Base-by-base conservation (phyloP, 2,888 invertebrate species). In the Cephus rjabovi region DNA sequence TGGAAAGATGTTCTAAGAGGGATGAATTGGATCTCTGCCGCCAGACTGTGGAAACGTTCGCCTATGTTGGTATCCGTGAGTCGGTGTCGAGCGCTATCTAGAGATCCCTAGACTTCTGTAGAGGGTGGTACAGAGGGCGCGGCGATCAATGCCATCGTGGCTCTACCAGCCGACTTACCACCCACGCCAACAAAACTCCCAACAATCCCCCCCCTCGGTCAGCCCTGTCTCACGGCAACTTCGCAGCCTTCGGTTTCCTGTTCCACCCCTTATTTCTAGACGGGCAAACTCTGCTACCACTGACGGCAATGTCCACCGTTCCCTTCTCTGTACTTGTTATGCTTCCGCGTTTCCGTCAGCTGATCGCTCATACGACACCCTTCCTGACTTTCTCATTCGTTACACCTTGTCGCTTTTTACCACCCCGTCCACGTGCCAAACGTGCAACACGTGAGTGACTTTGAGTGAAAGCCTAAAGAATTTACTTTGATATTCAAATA, bases 111-210 rank as follows among this genome's bases (percentile, higher is more conserved):
- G 23, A 56, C 31, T 31, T 15, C 31, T 34, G 31, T 71, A 71
- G 71, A 71, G 71, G 30, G 81, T 83, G 81, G 82, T 79, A 79
- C 81, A 79, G 80, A 79, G 79, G 77, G 84, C 81, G 79, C 77
- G 82, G 79, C 86, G 86, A 87, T 87, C 87, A 84, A 81, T 84
- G 86, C 82, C 84, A 83, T 82, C 83, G 81, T 83, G 79, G 80
- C 80, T 80, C 79, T 81, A 77, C 79, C 83, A 75, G 71, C 78
- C 80, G 81, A 83, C 82, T 87, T 85, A 78, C 84, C 80, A 80
- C 56, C 56, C 56, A 56, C 23, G 56, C 23, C 56, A 15, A 56
- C 56, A 56, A 56, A 56, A 56, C 80, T 81, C 83, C 79, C 80
- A 77, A 80, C 80, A 76, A 74, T 75, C 74, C 77, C 11, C 1